A percentile compares a stretch with the other conserved stretches of the same genome.
These are phyloP conservation scores for Sphenodon punctatus DNA, from an alignment of 2,797 vertebrate species.

Conservation along the genomic window DNA sequence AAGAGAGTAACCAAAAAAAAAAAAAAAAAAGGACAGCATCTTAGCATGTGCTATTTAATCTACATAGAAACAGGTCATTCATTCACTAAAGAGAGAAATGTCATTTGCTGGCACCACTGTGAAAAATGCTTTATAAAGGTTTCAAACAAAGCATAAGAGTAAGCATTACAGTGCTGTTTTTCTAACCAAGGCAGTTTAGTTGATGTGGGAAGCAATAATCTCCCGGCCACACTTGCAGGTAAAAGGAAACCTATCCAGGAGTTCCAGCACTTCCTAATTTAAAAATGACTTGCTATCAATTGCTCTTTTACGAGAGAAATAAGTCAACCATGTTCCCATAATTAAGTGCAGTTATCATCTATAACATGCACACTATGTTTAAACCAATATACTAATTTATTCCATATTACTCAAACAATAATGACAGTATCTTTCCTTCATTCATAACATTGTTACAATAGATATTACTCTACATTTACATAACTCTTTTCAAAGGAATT, in stretches of 20 bases:
- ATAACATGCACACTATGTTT: not conserved
- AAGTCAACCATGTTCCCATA: not conserved
- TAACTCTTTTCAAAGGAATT: conserved; percentile 16
- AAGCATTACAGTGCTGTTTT: not conserved
- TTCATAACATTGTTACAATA: not conserved
- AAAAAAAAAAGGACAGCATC: not conserved
- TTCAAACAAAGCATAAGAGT: not conserved
- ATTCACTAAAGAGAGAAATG: not conserved
- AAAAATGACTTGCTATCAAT: not conserved
- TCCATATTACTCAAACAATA: not conserved
- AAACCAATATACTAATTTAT: conserved; percentile 2
- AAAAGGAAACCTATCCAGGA: not conserved
- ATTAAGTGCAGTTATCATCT: not conserved
- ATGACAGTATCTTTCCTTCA: not conserved
- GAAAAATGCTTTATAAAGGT: not conserved
- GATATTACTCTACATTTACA: not conserved
- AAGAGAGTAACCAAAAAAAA: not conserved
- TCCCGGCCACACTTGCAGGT: not conserved
- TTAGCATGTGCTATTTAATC: not conserved
- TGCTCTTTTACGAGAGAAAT: not conserved
- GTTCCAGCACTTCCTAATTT: not conserved
- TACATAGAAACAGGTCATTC: not conserved
- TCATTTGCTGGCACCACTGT: not conserved
- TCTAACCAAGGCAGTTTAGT: not conserved
- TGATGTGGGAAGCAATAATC: not conserved